A percentile compares a stretch with the other conserved stretches of the same genome.
Conservation (phyloP, 2,113 vertebrate genomes). For the Ammospiza nelsoni region DNA sequence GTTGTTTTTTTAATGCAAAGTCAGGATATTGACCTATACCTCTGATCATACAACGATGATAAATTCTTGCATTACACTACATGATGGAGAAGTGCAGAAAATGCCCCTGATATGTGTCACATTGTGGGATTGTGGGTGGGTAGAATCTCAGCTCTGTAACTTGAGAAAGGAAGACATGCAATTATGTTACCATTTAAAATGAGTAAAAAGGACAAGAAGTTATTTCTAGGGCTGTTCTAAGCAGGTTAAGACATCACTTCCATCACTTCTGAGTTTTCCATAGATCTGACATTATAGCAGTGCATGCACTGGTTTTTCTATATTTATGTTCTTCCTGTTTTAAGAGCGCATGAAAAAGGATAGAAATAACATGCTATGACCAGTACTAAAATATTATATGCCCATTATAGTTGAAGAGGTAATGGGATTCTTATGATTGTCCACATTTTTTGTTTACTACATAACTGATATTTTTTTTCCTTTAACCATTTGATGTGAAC, state of each 20-base stretch:
- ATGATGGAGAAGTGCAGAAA: background rate
- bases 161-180: background rate
- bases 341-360: background rate
- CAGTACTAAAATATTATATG: background rate
- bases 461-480: background rate
- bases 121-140: background rate
- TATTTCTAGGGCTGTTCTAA: background rate
- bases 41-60: background rate
- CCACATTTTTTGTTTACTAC: background rate
- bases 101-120: background rate
- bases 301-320: background rate
- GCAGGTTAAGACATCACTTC: background rate
- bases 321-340: background rate
- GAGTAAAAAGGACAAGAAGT: background rate
- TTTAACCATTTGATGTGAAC: background rate
- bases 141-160: background rate
- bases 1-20: background rate
- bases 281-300: background rate
- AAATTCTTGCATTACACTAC: background rate
- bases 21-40: background rate
- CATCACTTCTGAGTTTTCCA: background rate
- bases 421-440: background rate
- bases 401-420: background rate
- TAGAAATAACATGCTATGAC: background rate
- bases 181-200: background rate